Evolutionary conservation across 2,888 invertebrate genomes (phyloP).

Genomic region (Drosophila colorata): DNA sequence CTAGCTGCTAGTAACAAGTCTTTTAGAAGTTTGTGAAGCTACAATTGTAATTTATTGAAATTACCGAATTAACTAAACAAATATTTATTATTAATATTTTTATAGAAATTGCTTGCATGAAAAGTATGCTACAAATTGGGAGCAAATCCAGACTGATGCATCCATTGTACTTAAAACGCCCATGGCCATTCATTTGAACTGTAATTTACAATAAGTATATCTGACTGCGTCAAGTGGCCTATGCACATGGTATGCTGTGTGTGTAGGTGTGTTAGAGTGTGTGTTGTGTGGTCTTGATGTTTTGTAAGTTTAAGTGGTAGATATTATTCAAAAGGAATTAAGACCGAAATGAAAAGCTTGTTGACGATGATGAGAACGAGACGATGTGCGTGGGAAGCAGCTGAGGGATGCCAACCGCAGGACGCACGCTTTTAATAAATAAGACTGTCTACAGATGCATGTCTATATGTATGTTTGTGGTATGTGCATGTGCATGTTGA

Average conservation of each 20-base stretch:
- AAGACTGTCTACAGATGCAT: conserved; percentile 56
- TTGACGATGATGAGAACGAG: conserved; percentile 50
- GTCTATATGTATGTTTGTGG: conserved; percentile 21
- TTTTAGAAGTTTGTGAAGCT: background rate
- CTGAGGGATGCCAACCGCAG: conserved; percentile 56
- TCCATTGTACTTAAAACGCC: conserved; percentile 8
- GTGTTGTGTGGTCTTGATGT: conserved; percentile 63
- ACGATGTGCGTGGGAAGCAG: conserved; percentile 23
- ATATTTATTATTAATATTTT: no score
- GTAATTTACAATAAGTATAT: conserved; percentile 51
- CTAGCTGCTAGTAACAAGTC: background rate
- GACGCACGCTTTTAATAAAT: conserved; percentile 73
- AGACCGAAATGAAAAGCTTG: conserved; percentile 77
- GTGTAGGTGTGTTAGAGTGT: conserved; percentile 23
- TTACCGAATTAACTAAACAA: no score
- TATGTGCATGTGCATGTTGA: conserved; percentile 34
- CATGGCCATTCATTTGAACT: conserved; percentile 36
- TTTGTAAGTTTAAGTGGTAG: conserved; percentile 80
- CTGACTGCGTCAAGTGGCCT: conserved; percentile 36
- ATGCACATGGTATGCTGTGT: conserved; percentile 12
- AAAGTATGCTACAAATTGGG: conserved; percentile 8
- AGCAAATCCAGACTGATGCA: background rate
- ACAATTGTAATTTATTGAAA: no score
- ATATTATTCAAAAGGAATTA: conserved; percentile 81
- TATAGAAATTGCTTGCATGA: no score